phyloP scores from a whole-genome alignment of 2,113 vertebrate species.

The Anolis carolinensis region DNA sequence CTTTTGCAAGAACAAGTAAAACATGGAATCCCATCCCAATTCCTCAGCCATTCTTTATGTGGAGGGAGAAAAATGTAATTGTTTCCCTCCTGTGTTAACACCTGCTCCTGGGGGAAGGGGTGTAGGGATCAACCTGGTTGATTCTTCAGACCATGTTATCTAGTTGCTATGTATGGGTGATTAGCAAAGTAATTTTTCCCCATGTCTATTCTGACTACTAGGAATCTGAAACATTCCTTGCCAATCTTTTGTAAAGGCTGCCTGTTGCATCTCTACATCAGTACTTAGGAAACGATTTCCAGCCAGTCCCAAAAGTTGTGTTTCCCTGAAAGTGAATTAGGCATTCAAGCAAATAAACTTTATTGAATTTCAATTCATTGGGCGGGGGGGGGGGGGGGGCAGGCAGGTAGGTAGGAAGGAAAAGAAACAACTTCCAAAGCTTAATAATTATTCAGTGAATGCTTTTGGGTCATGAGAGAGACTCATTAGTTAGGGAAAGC shows the following conservation, averaged over 20 bases:
- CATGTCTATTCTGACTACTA: neutral
- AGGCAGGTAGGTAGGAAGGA: conserved; percentile 47
- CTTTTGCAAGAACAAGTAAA: too few species aligned
- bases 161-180: neutral
- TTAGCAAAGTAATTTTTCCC: neutral
- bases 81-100: neutral
- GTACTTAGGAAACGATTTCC: conserved; percentile 57
- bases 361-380: conserved; percentile 72
- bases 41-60: neutral
- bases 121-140: neutral
- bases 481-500: conserved; percentile 79
- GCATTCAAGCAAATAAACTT: conserved; percentile 80
- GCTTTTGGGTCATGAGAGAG: conserved; percentile 81
- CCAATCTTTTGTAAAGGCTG: neutral
- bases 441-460: conserved; percentile 83
- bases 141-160: neutral
- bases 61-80: neutral
- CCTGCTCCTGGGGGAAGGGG: neutral
- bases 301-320: conserved; percentile 56
- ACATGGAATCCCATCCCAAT: too few species aligned
- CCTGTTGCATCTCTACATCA: conserved; percentile 36
- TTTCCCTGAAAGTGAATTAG: conserved; percentile 62
- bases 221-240: neutral
- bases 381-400: too few species aligned
- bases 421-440: conserved; percentile 63